Percentiles rank a stretch among this genome's conserved stretches.
These are phyloP conservation scores for Prochilodus magdalenae DNA, from an alignment of 2,113 vertebrate species.

Conservation along the genomic window DNA sequence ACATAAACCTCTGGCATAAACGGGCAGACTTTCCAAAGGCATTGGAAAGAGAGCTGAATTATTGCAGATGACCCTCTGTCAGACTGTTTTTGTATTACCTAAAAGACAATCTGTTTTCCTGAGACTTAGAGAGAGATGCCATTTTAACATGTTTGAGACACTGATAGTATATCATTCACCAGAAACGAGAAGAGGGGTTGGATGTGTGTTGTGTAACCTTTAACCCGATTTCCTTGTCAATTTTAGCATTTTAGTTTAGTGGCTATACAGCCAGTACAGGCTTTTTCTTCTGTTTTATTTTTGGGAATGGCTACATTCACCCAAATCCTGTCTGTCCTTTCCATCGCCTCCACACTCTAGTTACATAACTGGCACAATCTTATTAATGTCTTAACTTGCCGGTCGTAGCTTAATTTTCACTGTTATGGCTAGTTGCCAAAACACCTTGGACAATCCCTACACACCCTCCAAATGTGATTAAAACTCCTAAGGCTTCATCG, in stretches of 20 bases:
- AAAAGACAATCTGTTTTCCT: not conserved
- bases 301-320: not conserved
- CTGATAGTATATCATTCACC: not conserved
- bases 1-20: not conserved
- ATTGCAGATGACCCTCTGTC: not conserved
- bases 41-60: not conserved
- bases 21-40: not conserved
- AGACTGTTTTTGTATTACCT: not conserved
- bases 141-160: too few relatives aligned
- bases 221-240: not conserved
- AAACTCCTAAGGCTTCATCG: not conserved
- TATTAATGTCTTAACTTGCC: slow-evolving; percentile 61
- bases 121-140: not conserved
- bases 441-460: slow-evolving; percentile 37
- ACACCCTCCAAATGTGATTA: not conserved
- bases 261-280: not conserved
- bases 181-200: not conserved
- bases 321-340: slow-evolving; percentile 22
- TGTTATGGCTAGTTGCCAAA: slow-evolving; percentile 54
- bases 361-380: slow-evolving; percentile 67
- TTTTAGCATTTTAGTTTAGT: not conserved
- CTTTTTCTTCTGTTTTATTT: not conserved
- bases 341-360: not conserved
- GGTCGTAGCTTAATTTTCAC: slow-evolving; percentile 62
- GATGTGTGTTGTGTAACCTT: not conserved